These are phyloP conservation scores for Meda fulgida DNA, from an alignment of 2,797 vertebrate genomes.

Conservation along the genomic window DNA sequence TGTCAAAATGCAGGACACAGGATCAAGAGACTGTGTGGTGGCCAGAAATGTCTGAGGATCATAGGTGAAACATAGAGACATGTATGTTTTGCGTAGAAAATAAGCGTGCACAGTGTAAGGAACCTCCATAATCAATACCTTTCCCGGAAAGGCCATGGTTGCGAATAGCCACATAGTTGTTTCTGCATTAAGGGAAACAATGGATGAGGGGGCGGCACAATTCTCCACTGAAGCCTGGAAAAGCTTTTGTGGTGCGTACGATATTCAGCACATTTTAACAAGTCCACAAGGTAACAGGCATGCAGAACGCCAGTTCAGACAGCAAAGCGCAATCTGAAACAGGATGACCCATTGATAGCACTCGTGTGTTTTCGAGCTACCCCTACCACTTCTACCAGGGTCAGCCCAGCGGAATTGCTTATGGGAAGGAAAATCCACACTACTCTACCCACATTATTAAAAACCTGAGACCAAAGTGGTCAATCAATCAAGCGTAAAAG, in stretches of 20 bases:
- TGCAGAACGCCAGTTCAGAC: neutral
- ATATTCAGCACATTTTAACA: neutral
- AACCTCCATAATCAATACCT: neutral
- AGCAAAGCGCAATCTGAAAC: neutral
- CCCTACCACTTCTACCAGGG: neutral
- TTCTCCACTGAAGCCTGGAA: neutral
- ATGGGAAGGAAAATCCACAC: neutral
- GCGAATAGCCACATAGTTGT: neutral
- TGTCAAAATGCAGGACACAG: neutral
- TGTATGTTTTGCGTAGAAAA: neutral
- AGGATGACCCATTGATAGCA: neutral
- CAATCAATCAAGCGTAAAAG: neutral
- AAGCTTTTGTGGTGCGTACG: neutral
- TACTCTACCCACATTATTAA: neutral
- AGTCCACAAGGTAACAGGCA: neutral
- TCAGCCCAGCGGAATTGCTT: neutral
- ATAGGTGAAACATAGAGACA: neutral
- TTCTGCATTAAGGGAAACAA: neutral
- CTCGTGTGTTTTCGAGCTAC: neutral
- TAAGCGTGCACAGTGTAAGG: neutral
- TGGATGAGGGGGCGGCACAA: neutral
- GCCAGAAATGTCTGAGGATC: neutral
- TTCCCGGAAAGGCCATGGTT: neutral
- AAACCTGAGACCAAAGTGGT: neutral
- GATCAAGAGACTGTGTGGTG: neutral